Base-by-base conservation (phyloP, 2,888 invertebrate species). In the Cephalotes varians region DNA sequence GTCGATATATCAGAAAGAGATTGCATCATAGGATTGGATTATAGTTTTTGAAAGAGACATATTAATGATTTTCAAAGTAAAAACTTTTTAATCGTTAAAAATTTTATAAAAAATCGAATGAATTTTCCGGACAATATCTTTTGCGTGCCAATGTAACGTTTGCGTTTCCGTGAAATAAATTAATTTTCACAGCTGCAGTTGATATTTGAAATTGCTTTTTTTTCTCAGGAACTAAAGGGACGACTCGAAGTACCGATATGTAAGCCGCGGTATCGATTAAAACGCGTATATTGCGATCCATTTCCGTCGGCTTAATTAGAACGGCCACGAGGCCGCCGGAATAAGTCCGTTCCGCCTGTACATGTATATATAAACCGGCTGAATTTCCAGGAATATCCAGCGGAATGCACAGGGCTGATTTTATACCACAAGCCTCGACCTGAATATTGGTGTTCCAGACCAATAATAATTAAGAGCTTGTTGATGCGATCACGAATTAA, bases 281-380 rank as follows among this genome's bases (percentile, higher is more conserved):
- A 86, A 77, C 86, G 83, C 83, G 69, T 84, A 82, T 88, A 88
- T 87, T 84, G 84, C 64, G 67, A 81, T 88, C 65, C 84, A 81
- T 86, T 86, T 88, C 72, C 80, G 62, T 60, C 47, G 76, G 82
- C 76, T 79, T 84, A 87, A 87, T 84, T 84, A 58, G 87, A 86
- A 60, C 88, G 81, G 40, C 77, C 71, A 56, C 37, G 60, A 60
- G 87, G 86, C 84, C 81, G 87, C 76, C 80, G 56, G 86, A 86
- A 82, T 80, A 80, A 88, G 69, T 85, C 81, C 67, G 76, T 67
- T 73, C 25, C 54, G 21, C 5, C 15, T 18, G 21, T 34, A 18
- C 31, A 9, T 67, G 15, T 37, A n/a, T 25, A 54, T 31, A 10
- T 15, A 10, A 15, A 49, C 4, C 25, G 12, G 10, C 28, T 77